Percentiles rank a stretch among this genome's conserved stretches.
Evolutionary conservation across 2,113 vertebrate genomes (phyloP).

Genomic region (Conger conger): DNA sequence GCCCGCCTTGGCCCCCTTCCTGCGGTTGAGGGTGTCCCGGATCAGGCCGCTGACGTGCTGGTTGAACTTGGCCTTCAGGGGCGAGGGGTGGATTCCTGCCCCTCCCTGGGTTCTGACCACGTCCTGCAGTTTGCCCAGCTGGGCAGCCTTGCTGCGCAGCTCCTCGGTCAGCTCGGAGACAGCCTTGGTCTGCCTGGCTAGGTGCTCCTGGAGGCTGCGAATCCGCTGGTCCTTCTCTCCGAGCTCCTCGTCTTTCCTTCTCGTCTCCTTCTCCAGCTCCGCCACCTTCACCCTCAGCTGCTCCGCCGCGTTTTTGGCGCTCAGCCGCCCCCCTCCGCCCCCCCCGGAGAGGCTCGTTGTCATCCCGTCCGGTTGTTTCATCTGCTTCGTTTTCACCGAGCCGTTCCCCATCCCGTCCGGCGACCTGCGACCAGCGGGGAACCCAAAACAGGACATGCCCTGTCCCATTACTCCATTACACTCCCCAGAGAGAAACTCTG

Average conservation of each 20-base stretch:
- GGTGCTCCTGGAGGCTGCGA: conserved; percentile 76
- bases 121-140: conserved; percentile 83
- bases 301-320: conserved; percentile 52
- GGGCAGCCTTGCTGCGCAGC: conserved; percentile 80
- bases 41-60: conserved; percentile 61
- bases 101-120: conserved; percentile 70
- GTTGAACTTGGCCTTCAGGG: conserved; percentile 59
- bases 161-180: conserved; percentile 81
- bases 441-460: not conserved
- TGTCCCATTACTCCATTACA: not conserved
- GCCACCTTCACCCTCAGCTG: conserved; percentile 68
- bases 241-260: conserved; percentile 76
- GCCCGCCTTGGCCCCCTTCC: conserved; percentile 87
- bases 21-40: conserved; percentile 66
- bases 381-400: conserved; percentile 80
- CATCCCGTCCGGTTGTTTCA: conserved; percentile 66
- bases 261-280: conserved; percentile 79
- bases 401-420: conserved; percentile 81
- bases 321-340: conserved; percentile 46
- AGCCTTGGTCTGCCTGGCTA: conserved; percentile 69
- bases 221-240: conserved; percentile 69
- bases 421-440: conserved; percentile 40
- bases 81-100: conserved; percentile 54
- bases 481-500: conserved; percentile 1
- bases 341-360: conserved; percentile 49